Evolutionary conservation across 2,113 vertebrate species (phyloP), one percentile per base, ranked within the genome.

Genomic region (Fulmarus glacialis): DNA sequence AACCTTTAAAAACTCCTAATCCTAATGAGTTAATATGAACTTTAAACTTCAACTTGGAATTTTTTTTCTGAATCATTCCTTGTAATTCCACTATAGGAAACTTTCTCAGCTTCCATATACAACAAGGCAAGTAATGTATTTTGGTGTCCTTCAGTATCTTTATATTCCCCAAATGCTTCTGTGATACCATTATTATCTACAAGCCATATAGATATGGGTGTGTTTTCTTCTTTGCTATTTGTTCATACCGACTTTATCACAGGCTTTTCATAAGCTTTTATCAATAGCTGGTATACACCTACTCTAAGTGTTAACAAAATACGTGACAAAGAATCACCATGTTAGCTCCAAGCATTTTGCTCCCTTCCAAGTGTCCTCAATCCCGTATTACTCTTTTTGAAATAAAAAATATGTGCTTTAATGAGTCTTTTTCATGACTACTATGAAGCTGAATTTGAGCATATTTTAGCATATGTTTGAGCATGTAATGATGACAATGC

Each of bases 361-460:
- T 73, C 14, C 48, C 40, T 70, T 74, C 53, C 7, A 47, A 47
- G 34, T 17, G 16, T 29, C 29, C 43, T 73, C 11, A 4, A 30
- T 26, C n/a, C 32, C 34, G 3, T 15, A 23, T 30, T 48, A 53
- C 7, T 52, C 27, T 30, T 82, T 55, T 23, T 38, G 26, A 94
- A 63, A 60, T 10, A 23, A 90, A 73, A 45, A 15, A 1, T 2
- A 36, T 0, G 0, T 47, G 30, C 42, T 73, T 89, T 17, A 52
- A 11, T 40, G 12, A 68, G 10, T 7, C 62, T 50, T 79, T 55
- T 58, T 34, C 64, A 15, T 29, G 7, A 66, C 36, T 63, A 10
- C 38, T 62, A 36, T 0, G 6, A 87, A 93, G n/a, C 32, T 85
- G 42, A 73, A 73, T 48, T 81, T 66, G n/a, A 83, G 53, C 36